Evolutionary conservation across 2,113 vertebrate genomes (phyloP).

Genomic region (Sceloporus tristichus): DNA sequence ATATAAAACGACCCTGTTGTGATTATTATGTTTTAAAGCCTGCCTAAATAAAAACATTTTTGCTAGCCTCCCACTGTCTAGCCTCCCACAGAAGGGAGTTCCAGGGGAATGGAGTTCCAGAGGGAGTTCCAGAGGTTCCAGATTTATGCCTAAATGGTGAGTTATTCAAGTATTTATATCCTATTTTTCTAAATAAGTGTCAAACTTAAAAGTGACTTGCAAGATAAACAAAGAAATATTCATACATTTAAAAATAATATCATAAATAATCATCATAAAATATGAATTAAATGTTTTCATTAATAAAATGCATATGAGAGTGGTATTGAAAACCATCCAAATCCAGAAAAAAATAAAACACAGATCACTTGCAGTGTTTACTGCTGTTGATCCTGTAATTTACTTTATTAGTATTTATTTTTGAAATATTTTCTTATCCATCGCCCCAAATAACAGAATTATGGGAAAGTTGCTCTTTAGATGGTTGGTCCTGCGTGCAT

Average conservation of each 20-base stretch:
- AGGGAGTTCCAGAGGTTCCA: too few relatives aligned
- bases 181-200: background rate
- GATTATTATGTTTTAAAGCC: too few relatives aligned
- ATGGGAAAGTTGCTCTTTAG: background rate
- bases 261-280: background rate
- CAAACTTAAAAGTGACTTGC: background rate
- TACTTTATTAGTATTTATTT: background rate
- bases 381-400: background rate
- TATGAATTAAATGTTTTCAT: background rate
- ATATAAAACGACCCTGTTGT: too few relatives aligned
- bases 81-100: too few relatives aligned
- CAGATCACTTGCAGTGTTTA: background rate
- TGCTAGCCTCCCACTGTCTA: too few relatives aligned
- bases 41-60: too few relatives aligned
- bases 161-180: background rate
- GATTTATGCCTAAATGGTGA: background rate
- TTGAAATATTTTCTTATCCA: background rate
- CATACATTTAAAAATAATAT: background rate
- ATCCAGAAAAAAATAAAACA: background rate
- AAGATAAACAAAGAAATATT: background rate
- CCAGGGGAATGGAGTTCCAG: too few relatives aligned
- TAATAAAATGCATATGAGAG: background rate
- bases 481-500: background rate
- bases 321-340: background rate
- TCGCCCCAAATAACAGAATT: background rate